phyloP scores from a whole-genome alignment of 2,888 invertebrate species.

The Corythucha ciliata region DNA sequence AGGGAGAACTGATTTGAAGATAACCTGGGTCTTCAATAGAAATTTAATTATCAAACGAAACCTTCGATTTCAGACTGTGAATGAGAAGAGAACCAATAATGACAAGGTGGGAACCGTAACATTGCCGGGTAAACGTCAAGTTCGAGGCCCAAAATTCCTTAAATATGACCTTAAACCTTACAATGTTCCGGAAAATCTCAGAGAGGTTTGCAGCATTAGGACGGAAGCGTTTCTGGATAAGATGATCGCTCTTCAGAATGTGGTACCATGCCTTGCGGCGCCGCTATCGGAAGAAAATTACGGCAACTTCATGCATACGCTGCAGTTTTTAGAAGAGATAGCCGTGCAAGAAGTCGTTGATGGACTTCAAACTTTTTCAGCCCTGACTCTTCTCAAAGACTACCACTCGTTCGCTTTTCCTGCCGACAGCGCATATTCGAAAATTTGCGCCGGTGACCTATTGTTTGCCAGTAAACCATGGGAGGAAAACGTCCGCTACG shows the following conservation, averaged over 20 bases:
- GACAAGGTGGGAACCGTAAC: no score
- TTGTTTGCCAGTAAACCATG: constrained; percentile 7
- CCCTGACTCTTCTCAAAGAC: not conserved
- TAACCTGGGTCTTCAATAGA: no score
- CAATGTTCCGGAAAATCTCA: not conserved
- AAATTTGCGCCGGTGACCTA: constrained; percentile 7
- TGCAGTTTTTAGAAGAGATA: constrained; percentile 19
- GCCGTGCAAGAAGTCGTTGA: not conserved
- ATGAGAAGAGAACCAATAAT: no score
- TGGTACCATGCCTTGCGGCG: constrained; percentile 1
- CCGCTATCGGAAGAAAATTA: constrained; percentile 4
- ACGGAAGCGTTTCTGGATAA: not conserved
- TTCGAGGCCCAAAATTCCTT: no score
- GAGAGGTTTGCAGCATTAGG: not conserved
- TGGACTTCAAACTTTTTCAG: not conserved
- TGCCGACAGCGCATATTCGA: constrained; percentile 3
- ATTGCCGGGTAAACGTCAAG: no score
- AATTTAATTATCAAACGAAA: no score
- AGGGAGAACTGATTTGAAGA: no score
- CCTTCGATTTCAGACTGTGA: no score
- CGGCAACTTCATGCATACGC: constrained; percentile 19
- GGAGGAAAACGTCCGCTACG: constrained; percentile 1
- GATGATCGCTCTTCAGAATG: constrained; percentile 8
- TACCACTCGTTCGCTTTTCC: constrained; percentile 14
- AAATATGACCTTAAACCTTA: not conserved